Base-by-base conservation (phyloP, 2,113 vertebrate species). In the Ancistrus triradiatus region DNA sequence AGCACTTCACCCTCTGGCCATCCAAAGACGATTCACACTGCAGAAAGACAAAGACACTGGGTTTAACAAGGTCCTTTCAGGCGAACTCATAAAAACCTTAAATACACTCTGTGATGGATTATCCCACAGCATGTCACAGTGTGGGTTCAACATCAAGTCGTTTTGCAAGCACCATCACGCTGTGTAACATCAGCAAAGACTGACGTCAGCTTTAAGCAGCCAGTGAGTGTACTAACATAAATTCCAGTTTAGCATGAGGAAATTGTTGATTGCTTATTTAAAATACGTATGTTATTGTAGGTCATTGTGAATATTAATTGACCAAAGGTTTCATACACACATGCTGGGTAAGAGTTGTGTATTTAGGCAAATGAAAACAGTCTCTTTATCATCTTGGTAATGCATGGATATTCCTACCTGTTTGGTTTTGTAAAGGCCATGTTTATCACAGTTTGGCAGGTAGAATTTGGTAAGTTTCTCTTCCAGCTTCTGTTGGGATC, bases 371-470 rank as follows among this genome's bases (percentile, higher is more conserved):
- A n/a, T n/a, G n/a, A n/a, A n/a, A n/a, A n/a, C n/a, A n/a, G n/a
- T n/a, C n/a, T n/a, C n/a, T n/a, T n/a, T n/a, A n/a, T n/a, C 27
- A 31, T 53, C 27, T 53, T 19, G 22, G 10, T n/a, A n/a, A n/a
- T n/a, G n/a, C n/a, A 4, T 10, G n/a, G 22, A 19, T 7, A 17
- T 61, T n/a, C 77, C 0, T 60, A 98, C 95, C 93, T 98, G 95
- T 70, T 90, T 98, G 77, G 89, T 83, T 83, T 95, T 90, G 70
- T 97, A 98, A 71, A 92, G 88, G 3, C 95, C 95, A 38, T 87
- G 85, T 75, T 86, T 92, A 82, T 88, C 92, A 80, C 95, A 97
- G 83, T 98, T 98, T 46, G 95, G 95, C 73, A 98, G 87, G 75
- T 97, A 97, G 80, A 98, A 98, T 66, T 84, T 90, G 78, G 88